phyloP scores from a whole-genome alignment of 2,113 vertebrate genomes.

The Gasterosteus aculeatus region DNA sequence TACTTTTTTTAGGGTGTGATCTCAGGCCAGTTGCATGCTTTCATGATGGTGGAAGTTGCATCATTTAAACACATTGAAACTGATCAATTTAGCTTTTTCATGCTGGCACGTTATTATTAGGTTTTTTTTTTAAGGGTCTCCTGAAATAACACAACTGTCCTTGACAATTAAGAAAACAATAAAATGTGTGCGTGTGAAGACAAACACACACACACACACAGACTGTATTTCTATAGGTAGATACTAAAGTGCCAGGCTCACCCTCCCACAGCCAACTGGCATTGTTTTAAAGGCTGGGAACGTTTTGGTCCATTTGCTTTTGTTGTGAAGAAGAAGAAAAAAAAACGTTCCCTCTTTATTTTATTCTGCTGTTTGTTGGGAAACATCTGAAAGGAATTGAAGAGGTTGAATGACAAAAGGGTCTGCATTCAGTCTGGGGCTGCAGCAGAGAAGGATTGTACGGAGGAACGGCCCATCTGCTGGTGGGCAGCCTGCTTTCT shows the following conservation, averaged over 20 bases:
- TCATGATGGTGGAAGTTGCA: slow-evolving; percentile 2
- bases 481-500: slow-evolving; percentile 54
- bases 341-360: slow-evolving; percentile 68
- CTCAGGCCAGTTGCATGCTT: slow-evolving; percentile 7
- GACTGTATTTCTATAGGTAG: slow-evolving; percentile 82
- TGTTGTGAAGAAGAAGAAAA: slow-evolving; percentile 60
- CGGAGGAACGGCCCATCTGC: slow-evolving; percentile 74
- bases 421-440: slow-evolving; percentile 74
- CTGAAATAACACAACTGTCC: too few relatives aligned
- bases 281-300: slow-evolving; percentile 82
- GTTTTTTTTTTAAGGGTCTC: slow-evolving; percentile 14
- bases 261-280: slow-evolving; percentile 64
- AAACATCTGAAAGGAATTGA: slow-evolving; percentile 86
- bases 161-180: too few relatives aligned
- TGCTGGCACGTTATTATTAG: background rate
- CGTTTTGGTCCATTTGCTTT: slow-evolving; percentile 81
- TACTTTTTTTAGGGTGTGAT: slow-evolving; percentile 54
- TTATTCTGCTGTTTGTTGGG: slow-evolving; percentile 82
- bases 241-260: slow-evolving; percentile 76
- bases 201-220: slow-evolving; percentile 53
- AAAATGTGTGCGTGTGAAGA: background rate
- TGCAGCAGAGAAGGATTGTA: slow-evolving; percentile 65
- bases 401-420: slow-evolving; percentile 75
- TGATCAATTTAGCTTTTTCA: slow-evolving; percentile 18
- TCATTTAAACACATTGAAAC: background rate